Conservation (phyloP, 2,113 vertebrate genomes). For the Xenopus tropicalis region UCB_Xtro_10.0 CM004445.2:120622501-120623000, state of each 20-base stretch:
- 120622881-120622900: background rate
- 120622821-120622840: conserved; percentile 19
- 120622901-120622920: background rate
- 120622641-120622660: conserved; percentile 30
- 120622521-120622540: background rate
- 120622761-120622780: conserved; percentile 33
- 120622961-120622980: conserved; percentile 6
- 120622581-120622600: conserved; percentile 2
- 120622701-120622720: conserved; percentile 26
- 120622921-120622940: background rate
- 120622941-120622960: conserved; percentile 23
- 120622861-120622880: conserved; percentile 24
- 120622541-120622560: conserved; percentile 17
- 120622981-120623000: background rate
- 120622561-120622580: background rate
- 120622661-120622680: conserved; percentile 42
- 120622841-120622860: conserved; percentile 33
- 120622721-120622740: conserved; percentile 43
- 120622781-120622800: conserved; percentile 29
- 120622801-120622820: conserved; percentile 28
- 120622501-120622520: background rate
- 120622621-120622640: conserved; percentile 37
- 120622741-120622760: conserved; percentile 37
- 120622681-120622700: conserved; percentile 37
- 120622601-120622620: conserved; percentile 21